A percentile compares a stretch with the other conserved stretches of the same genome.
phyloP scores from a whole-genome alignment of 2,888 invertebrate species.

The Temnothorax rugatulus region DNA sequence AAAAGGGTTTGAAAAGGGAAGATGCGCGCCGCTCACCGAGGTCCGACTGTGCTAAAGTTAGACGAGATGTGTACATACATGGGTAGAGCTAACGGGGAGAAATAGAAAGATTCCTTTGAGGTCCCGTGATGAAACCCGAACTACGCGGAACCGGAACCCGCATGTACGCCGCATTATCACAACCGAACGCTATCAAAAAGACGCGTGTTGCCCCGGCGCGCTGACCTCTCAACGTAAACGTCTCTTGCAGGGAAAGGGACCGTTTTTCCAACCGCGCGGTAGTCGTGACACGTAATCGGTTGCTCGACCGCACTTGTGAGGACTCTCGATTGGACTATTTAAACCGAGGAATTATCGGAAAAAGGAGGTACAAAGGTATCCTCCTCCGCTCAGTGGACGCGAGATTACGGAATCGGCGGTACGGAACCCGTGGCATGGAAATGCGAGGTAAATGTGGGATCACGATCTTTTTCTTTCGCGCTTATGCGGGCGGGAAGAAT shows the following conservation, averaged over 20 bases:
- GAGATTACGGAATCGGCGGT: neutral
- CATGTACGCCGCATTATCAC: slow-evolving; percentile 40
- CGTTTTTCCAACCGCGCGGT: neutral
- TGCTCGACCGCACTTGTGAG: neutral
- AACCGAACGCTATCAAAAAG: slow-evolving; percentile 37
- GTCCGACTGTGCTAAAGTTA: slow-evolving; percentile 17
- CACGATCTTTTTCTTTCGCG: slow-evolving; percentile 33
- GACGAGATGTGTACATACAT: neutral
- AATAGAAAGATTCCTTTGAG: slow-evolving; percentile 53
- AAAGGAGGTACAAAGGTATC: neutral
- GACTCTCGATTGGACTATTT: slow-evolving; percentile 1
- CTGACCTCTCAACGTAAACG: neutral
- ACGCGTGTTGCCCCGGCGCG: neutral
- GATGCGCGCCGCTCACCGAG: neutral
- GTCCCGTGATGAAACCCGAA: slow-evolving; percentile 45
- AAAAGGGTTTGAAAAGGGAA: slow-evolving; percentile 15
- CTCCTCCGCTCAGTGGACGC: neutral
- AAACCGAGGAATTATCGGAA: slow-evolving; percentile 22
- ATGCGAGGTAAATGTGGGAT: slow-evolving; percentile 29
- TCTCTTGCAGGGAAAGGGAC: neutral
- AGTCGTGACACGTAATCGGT: slow-evolving; percentile 16
- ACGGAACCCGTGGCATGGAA: neutral
- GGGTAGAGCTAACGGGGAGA: neutral
- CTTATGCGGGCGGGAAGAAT: slow-evolving; percentile 36
- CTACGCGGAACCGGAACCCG: slow-evolving; percentile 10